Base-by-base conservation (phyloP, 92 coral and sea anemone species). In the Actinernus sp. region DNA sequence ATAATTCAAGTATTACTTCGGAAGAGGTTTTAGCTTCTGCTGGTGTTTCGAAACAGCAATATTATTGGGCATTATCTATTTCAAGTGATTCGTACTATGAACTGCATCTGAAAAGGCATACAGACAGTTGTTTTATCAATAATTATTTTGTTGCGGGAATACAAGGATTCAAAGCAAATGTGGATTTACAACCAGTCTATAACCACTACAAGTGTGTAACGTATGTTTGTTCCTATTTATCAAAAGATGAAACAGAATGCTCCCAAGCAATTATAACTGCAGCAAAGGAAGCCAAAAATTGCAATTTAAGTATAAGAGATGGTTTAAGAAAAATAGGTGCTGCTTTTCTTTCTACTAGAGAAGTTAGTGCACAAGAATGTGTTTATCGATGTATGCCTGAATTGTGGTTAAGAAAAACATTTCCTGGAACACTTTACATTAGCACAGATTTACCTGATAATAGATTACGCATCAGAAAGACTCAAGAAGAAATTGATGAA, bases 211-310 rank as follows among this genome's bases (percentile, higher is more conserved):
- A 74, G 31, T 75, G 83, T 37, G 66, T 75, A 23, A 75, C 83
- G 16, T 72, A 61, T 61, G 49, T 61, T 8, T 72, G 79, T n/a
- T 40, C 58, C 3, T 72, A 72, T 25, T 72, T 72, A 31, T 44
- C 72, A 16, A 72, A 72, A 48, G 79, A 72, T 72, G 72, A 72
- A 48, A 71, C 73, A 29, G 79, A 72, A 31, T 72, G 79, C 23
- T 72, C 87, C 17, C 87, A 79, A 74, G 79, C 89, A 32, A 78
- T 58, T 57, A 52, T 58, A 21, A 80, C 73, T 86, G 92, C 88
- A 45, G 84, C 92, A 43, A 74, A 69, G 44, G 79, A 80, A 81
- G 85, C 79, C 0, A 72, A 72, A 72, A 47, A 18, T 43, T 57
- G 54, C 0, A 70, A 70, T 22, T 19, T 70, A 26, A 55, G 22